These are phyloP conservation scores for Tetramorium simillimum DNA, from an alignment of 1,140 invertebrate species.

Conservation along the genomic window DNA sequence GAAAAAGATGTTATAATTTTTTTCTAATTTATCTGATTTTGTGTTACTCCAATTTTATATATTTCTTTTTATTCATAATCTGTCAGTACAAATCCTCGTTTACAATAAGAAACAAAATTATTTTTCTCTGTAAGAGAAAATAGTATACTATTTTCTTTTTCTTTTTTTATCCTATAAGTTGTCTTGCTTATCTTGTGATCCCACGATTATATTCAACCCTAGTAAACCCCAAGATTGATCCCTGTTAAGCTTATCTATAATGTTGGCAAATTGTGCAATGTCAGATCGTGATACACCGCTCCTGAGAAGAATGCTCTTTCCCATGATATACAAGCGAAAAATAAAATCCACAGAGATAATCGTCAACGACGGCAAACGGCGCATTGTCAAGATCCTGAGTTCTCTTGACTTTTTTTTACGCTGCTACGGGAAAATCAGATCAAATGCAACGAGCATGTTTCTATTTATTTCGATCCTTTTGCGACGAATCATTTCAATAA, in stretches of 20 bases:
- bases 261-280: slow-evolving; percentile 1
- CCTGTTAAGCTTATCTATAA: slow-evolving; percentile 13
- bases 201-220: slow-evolving; percentile 15
- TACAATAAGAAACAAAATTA: background rate
- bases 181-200: background rate
- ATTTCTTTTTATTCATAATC: background rate
- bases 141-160: too few species aligned
- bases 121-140: background rate
- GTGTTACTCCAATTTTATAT: background rate
- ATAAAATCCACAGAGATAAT: slow-evolving; percentile 30
- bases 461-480: background rate
- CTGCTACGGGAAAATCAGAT: background rate
- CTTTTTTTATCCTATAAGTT: too few species aligned
- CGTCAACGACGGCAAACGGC: background rate
- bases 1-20: background rate
- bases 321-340: background rate
- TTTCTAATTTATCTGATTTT: background rate
- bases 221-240: background rate
- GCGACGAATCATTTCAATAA: slow-evolving; percentile 22
- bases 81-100: background rate
- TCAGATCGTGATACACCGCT: slow-evolving; percentile 3
- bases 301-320: background rate
- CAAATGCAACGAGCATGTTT: background rate
- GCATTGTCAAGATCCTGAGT: background rate
- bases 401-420: background rate